Base-by-base conservation (phyloP, 2,888 invertebrate species). In the Temnothorax ravouxi region DNA sequence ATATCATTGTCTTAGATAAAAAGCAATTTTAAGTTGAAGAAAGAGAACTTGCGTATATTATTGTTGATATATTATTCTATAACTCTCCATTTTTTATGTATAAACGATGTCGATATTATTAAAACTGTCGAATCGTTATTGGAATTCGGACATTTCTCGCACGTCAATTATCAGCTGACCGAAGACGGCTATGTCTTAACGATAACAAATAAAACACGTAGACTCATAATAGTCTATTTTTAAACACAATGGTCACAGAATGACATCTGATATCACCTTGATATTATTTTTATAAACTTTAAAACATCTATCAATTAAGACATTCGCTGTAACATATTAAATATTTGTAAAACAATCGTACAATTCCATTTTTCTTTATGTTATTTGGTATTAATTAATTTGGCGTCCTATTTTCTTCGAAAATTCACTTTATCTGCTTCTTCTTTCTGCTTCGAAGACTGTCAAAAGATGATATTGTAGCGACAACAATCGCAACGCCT, bases 81-180 rank as follows among this genome's bases (percentile, higher is more conserved):
- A 18, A 61, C 8, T 18, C 18, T 66, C 21, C 18, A 25, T 15
- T 47, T 66, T 25, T 41, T 25, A 34, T 3, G 6, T 11, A 64
- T 41, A 52, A n/a, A n/a, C 15, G n/a, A 29, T 34, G 5, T 41
- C 3, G 21, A 34, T 34, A 44, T 13, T 3, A 47, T 62, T 15
- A 34, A 9, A 75, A 61, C 34, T 61, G 41, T 74, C 34, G 18
- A 69, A 52, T 50, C 9, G 1, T 54, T 71, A 21, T 50, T 34
- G 61, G 29, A 56, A 62, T 62, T 18, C 3, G 1, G 1, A 8
- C 9, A 47, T 47, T 34, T n/a, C 29, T 72, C 2, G 4, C 4
- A 13, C 15, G 8, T 29, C 44, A 75, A 29, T 61, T 75, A 75
- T 75, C 34, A 62, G 9, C 5, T 62, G 29, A 62, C n/a, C 18